Evolutionary conservation across 1,140 invertebrate species (phyloP).

Genomic region (Laupala kohalensis): DNA sequence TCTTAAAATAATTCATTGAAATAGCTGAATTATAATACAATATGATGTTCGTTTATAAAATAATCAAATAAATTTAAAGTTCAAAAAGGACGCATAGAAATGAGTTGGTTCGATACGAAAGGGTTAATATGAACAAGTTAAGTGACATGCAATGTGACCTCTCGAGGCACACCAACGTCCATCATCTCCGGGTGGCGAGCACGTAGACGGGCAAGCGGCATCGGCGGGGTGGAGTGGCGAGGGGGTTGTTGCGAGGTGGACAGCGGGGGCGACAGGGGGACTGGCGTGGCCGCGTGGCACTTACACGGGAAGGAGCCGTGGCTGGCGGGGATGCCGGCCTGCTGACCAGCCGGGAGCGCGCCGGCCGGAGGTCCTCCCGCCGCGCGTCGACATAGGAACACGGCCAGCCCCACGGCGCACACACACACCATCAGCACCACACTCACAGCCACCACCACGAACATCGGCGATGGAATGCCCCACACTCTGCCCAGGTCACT

Average conservation of each 20-base stretch:
- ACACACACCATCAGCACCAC: slow-evolving; percentile 49
- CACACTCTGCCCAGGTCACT: slow-evolving; percentile 55
- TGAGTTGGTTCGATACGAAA: too few species aligned
- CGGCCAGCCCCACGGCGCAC: slow-evolving; percentile 46
- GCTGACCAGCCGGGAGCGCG: slow-evolving; percentile 23
- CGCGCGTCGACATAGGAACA: slow-evolving; percentile 56
- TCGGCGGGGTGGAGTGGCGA: background rate
- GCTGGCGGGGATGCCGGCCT: slow-evolving; percentile 25
- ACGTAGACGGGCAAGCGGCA: background rate
- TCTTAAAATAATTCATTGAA: too few species aligned
- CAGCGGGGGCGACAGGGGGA: background rate
- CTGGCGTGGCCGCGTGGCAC: background rate
- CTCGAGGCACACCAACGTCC: too few species aligned
- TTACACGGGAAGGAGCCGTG: slow-evolving; percentile 21
- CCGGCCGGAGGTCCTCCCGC: slow-evolving; percentile 37
- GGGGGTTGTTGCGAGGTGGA: background rate
- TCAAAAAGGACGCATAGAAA: too few species aligned
- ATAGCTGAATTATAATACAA: too few species aligned
- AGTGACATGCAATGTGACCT: too few species aligned
- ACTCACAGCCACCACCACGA: slow-evolving; percentile 54
- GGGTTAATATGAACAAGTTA: too few species aligned
- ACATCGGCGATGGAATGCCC: slow-evolving; percentile 59
- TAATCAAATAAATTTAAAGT: too few species aligned
- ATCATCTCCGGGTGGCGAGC: background rate
- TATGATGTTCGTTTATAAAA: too few species aligned